Conservation (phyloP, 2,797 vertebrate genomes). For the Falco concolor region DNA sequence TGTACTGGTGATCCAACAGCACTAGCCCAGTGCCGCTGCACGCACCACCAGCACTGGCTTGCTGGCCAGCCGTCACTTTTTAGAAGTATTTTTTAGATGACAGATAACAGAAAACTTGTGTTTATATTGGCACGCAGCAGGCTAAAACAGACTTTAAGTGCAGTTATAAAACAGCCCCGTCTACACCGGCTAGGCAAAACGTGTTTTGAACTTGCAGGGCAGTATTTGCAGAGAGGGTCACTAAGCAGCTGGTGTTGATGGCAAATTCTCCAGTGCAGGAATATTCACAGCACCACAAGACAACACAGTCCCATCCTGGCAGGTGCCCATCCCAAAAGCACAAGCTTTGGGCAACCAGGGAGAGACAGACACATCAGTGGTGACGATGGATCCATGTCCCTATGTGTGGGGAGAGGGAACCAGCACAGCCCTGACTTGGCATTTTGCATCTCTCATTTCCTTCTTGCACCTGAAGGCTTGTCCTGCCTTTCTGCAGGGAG, state of each 20-base stretch:
- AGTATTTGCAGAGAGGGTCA: neutral
- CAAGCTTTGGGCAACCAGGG: neutral
- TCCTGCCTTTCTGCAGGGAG: neutral
- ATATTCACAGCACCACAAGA: neutral
- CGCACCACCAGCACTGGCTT: fast-evolving
- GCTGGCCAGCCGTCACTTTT: neutral
- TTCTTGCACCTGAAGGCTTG: neutral
- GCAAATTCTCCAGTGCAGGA: neutral
- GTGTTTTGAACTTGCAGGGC: neutral
- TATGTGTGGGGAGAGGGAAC: neutral
- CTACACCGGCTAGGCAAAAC: neutral
- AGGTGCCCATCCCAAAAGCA: neutral
- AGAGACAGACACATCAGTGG: neutral
- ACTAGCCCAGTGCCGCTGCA: neutral
- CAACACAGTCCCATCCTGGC: neutral
- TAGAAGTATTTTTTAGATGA: neutral
- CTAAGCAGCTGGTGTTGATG: neutral
- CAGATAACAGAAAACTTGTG: neutral
- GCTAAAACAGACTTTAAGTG: neutral
- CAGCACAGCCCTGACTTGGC: neutral
- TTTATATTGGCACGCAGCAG: neutral
- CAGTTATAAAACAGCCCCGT: neutral
- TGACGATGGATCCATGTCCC: neutral
- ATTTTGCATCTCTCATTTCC: neutral
- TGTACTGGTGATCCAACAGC: neutral